These are phyloP conservation scores for Turritopsis dohrnii DNA, from an alignment of 30 jellyfish, hydroid and myxozoan species.

Conservation along the genomic window DNA sequence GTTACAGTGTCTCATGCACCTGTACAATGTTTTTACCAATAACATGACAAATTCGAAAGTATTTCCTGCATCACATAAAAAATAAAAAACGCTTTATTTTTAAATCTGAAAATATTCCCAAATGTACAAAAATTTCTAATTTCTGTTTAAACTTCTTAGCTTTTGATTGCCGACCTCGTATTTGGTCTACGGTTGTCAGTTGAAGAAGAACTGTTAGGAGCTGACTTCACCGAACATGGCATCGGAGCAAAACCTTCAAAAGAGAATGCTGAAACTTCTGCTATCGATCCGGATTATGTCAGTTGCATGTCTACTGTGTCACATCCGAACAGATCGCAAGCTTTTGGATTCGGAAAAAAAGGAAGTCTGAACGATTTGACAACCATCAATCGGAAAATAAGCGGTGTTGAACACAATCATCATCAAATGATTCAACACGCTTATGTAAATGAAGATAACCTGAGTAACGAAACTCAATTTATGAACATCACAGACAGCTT, in stretches of 20 bases:
- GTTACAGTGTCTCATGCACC: too few species aligned
- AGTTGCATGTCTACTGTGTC: not conserved
- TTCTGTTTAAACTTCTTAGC: too few species aligned
- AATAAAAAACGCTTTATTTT: too few species aligned
- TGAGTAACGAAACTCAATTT: not conserved
- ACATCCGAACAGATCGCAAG: not conserved
- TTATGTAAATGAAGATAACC: not conserved
- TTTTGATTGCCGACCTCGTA: not conserved
- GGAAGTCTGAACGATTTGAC: not conserved
- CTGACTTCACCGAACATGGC: conserved; percentile 21
- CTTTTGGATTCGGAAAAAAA: not conserved
- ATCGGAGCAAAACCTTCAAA: not conserved
- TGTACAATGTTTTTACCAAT: too few species aligned
- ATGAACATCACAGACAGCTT: not conserved
- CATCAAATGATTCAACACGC: not conserved
- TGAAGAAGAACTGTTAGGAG: conserved; percentile 15
- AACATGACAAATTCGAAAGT: too few species aligned
- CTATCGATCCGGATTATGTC: not conserved
- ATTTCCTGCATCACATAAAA: too few species aligned
- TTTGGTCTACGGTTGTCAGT: conserved; percentile 12
- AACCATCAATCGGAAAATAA: not conserved
- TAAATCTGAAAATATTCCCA: too few species aligned
- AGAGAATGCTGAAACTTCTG: not conserved
- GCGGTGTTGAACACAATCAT: not conserved
- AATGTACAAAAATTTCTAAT: too few species aligned